Percentiles rank a stretch among this genome's conserved stretches.
Evolutionary conservation across 2,797 vertebrate genomes (phyloP).

Genomic region (Dryobates pubescens): DNA sequence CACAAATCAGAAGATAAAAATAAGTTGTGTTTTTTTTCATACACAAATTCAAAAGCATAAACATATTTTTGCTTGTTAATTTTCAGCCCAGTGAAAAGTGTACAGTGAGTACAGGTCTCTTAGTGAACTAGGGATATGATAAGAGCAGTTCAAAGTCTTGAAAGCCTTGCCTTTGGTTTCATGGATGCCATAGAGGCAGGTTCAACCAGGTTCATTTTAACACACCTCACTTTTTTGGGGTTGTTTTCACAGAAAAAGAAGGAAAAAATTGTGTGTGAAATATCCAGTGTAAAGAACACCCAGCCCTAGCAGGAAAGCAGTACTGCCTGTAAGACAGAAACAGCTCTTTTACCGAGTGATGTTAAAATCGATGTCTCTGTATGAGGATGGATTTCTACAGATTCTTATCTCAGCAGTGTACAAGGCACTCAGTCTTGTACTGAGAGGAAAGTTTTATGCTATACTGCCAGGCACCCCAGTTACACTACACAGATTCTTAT

Average conservation of each 20-base stretch:
- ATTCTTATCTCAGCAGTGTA: not conserved
- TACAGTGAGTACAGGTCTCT: not conserved
- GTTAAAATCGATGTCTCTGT: not conserved
- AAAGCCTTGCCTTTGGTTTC: not conserved
- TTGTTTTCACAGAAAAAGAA: not conserved
- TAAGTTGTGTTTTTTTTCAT: too few relatives aligned
- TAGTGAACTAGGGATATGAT: not conserved
- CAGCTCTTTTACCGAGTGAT: not conserved
- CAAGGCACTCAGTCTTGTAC: not conserved
- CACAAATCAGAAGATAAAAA: not conserved
- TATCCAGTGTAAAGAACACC: not conserved
- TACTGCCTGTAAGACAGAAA: not conserved
- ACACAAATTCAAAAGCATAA: too few relatives aligned
- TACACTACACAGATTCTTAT: not conserved
- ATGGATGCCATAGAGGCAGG: not conserved
- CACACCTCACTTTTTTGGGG: not conserved
- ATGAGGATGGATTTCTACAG: not conserved
- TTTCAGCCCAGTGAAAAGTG: not conserved
- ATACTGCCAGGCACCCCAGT: not conserved
- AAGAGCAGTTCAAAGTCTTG: not conserved
- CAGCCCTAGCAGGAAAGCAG: not conserved
- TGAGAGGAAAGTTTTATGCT: not conserved
- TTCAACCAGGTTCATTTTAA: not conserved
- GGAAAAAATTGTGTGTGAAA: not conserved
- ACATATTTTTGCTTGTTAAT: not conserved